Base-by-base conservation (phyloP, 1,140 invertebrate genomes). In the Drosophila nebulosa region DNA sequence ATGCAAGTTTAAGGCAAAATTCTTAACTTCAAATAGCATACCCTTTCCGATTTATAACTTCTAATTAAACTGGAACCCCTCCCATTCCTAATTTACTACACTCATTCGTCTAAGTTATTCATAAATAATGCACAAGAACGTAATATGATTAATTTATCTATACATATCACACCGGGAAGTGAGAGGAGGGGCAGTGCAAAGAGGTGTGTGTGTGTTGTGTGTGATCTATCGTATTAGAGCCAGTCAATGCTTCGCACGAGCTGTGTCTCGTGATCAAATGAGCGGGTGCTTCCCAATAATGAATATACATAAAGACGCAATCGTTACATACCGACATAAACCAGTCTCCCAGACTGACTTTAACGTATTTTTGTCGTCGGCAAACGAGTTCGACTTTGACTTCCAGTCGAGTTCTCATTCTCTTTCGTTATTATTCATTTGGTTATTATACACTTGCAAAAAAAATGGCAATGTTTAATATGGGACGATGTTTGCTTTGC, bases 201-300 rank as follows among this genome's bases (percentile, higher is more conserved):
- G 4, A 42, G 39, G 3, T 22, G 53, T 51, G 59, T 52, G 55
- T n/a, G n/a, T n/a, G n/a, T n/a, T n/a, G n/a, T n/a, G n/a, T n/a
- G n/a, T n/a, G n/a, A n/a, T n/a, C n/a, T n/a, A n/a, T 52, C 56
- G 53, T 3, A 53, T 32, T 5, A 14, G 18, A 30, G 26, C 52
- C 58, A 51, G 21, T 52, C 66, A 66, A 35, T 42, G 69, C 68
- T 78, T 88, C 74, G 70, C 81, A 86, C 81, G 83, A 71, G 81
- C 81, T 64, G 51, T 21, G 78, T 85, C 81, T 85, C 81, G 81
- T 85, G 81, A 88, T 85, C 74, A 56, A 50, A 42, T 58, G 27
- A 27, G 50, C 55, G 77, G 65, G 78, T 78, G 81, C 69, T 81
- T 86, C 81, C 81, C 81, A 63, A 21, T 46, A 46, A 46, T 46